These are phyloP conservation scores for Sebastes vulpes DNA, from an alignment of 2,797 vertebrate genomes.

Conservation along the genomic window DNA sequence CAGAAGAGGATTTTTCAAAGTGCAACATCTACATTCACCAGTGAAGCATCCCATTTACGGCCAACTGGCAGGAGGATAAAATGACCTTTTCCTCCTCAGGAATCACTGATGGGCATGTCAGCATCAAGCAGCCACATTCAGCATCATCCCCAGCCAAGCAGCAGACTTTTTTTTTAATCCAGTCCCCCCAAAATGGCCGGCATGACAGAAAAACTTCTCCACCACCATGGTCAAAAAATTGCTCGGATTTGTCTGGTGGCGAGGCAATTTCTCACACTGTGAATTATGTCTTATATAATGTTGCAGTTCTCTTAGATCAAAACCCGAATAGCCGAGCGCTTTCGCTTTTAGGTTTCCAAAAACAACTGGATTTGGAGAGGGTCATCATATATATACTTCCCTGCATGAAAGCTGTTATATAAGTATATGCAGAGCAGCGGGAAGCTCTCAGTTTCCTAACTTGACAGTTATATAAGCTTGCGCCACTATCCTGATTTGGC, in stretches of 20 bases:
- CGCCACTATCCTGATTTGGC: conserved; percentile 54
- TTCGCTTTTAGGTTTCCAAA: background rate
- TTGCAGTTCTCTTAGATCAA: background rate
- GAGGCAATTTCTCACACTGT: conserved; percentile 14
- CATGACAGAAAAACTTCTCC: conserved; percentile 27
- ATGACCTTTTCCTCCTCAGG: conserved; percentile 45
- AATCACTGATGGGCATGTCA: conserved; percentile 43
- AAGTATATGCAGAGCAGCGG: conserved; percentile 39
- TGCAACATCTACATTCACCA: conserved; percentile 10
- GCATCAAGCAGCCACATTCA: conserved; percentile 22
- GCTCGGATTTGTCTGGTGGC: conserved; percentile 19
- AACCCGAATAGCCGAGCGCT: background rate
- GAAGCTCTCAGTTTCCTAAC: conserved; percentile 56
- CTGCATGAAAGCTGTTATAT: conserved; percentile 55
- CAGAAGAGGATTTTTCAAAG: background rate
- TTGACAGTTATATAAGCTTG: conserved; percentile 78
- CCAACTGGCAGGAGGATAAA: conserved; percentile 5
- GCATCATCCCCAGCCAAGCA: conserved; percentile 9
- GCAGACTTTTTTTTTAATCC: conserved; percentile 30
- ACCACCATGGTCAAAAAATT: conserved; percentile 19
- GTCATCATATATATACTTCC: conserved; percentile 31
- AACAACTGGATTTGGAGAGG: conserved; percentile 18
- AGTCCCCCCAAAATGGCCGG: conserved; percentile 43
- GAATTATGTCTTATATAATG: conserved; percentile 38
- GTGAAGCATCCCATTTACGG: background rate